These are phyloP conservation scores for Dendronephthya gigantea DNA, from an alignment of 64 coral and sea anemone species.

Conservation along the genomic window DNA sequence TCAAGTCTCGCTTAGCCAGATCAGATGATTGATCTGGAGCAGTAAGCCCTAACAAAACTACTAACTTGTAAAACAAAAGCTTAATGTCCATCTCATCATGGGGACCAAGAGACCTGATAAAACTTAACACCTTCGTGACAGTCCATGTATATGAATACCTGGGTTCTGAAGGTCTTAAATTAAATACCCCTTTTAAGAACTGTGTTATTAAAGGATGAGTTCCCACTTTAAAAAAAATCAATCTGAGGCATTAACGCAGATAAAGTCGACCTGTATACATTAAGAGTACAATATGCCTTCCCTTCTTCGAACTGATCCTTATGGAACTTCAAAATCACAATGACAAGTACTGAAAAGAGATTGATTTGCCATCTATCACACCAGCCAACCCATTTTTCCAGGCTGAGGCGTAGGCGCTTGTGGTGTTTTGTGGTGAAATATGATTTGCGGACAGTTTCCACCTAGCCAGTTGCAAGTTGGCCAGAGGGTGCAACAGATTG, in stretches of 20 bases:
- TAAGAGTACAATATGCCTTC: slow-evolving; percentile 23
- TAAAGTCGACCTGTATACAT: slow-evolving; percentile 29
- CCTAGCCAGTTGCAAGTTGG: slow-evolving; percentile 41
- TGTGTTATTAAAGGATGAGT: no score
- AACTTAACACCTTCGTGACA: no score
- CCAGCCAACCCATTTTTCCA: slow-evolving; percentile 40
- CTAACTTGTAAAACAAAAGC: no score
- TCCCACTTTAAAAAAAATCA: no score
- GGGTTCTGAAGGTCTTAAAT: no score
- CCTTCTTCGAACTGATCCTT: slow-evolving; percentile 16
- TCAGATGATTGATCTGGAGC: no score
- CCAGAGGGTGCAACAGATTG: slow-evolving; percentile 18
- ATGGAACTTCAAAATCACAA: background rate
- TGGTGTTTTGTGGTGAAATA: slow-evolving; percentile 8
- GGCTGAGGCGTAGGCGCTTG: slow-evolving; percentile 19
- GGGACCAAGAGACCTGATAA: no score
- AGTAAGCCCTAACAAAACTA: no score
- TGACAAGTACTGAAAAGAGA: slow-evolving; percentile 27
- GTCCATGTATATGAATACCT: no score
- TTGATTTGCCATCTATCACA: slow-evolving; percentile 7
- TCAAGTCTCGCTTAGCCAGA: no score
- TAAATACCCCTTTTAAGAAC: no score
- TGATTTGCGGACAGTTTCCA: slow-evolving; percentile 40
- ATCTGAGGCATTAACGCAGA: background rate
- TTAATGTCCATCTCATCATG: no score